phyloP scores from a whole-genome alignment of 2,888 invertebrate species.

The Eupithecia tripunctaria region DNA sequence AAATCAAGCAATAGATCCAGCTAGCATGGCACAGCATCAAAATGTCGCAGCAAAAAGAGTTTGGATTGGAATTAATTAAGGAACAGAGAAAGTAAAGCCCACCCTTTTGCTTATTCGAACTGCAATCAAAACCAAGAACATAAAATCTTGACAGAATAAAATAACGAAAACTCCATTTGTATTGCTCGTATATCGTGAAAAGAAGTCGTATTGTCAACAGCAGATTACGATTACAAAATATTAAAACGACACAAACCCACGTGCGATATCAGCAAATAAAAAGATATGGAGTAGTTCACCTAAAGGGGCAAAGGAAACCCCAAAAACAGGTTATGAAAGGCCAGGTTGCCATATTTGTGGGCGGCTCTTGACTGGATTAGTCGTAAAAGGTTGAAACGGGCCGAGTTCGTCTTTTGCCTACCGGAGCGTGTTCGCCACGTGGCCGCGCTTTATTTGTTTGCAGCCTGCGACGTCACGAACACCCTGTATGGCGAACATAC shows the following conservation, averaged over 20 bases:
- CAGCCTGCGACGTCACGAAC: slow-evolving; percentile 69
- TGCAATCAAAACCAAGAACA: background rate
- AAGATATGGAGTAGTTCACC: slow-evolving; percentile 55
- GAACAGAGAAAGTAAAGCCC: background rate
- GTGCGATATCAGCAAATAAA: slow-evolving; percentile 62
- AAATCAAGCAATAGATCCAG: background rate
- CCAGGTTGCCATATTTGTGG: slow-evolving; percentile 81
- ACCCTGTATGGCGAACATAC: slow-evolving; percentile 73
- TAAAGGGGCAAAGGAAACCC: slow-evolving; percentile 79
- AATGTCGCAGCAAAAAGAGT: background rate
- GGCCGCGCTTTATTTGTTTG: slow-evolving; percentile 73
- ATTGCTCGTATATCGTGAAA: slow-evolving; percentile 16
- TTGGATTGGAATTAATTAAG: background rate
- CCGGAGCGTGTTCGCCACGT: slow-evolving; percentile 68
- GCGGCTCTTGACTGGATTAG: slow-evolving; percentile 79
- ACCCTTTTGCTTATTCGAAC: background rate
- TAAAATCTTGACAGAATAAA: background rate
- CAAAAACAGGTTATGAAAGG: slow-evolving; percentile 83
- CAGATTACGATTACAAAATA: slow-evolving; percentile 27
- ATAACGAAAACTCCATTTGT: slow-evolving; percentile 9
- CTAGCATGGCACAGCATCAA: background rate
- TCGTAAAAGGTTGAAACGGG: slow-evolving; percentile 83
- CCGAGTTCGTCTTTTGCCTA: slow-evolving; percentile 74
- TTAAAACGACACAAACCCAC: slow-evolving; percentile 45
- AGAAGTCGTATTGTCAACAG: slow-evolving; percentile 11